Evolutionary conservation across 2,888 invertebrate species (phyloP).

Genomic region (Ennomos erosarius): DNA sequence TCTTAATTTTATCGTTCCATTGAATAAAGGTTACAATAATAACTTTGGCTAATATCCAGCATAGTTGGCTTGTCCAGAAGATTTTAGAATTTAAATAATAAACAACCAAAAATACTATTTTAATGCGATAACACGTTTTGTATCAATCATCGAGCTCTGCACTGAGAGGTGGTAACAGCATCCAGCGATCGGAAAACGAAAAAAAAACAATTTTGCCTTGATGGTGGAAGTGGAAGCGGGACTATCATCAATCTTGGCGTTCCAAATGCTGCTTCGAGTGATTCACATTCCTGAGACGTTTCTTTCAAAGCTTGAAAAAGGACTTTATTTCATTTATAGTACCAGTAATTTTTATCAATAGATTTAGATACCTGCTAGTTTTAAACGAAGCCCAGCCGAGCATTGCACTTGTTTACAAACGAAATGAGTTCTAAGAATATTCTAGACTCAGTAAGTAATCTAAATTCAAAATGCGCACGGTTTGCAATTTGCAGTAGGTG

Average conservation of each 20-base stretch:
- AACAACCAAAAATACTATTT: not conserved
- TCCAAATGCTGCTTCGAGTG: slow-evolving; percentile 12
- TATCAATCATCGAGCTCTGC: slow-evolving; percentile 6
- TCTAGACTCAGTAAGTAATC: not conserved
- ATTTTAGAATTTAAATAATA: slow-evolving; percentile 17
- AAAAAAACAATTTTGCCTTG: slow-evolving; percentile 11
- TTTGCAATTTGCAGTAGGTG: no score
- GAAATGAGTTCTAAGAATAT: not conserved
- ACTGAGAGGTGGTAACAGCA: slow-evolving; percentile 5
- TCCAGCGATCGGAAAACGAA: slow-evolving; percentile 3
- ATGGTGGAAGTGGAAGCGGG: slow-evolving; percentile 4
- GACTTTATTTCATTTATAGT: not conserved
- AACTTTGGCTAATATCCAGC: slow-evolving; percentile 22
- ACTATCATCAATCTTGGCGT: slow-evolving; percentile 17
- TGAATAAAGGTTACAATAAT: slow-evolving; percentile 9
- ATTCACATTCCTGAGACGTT: slow-evolving; percentile 12
- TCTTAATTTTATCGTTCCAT: not conserved
- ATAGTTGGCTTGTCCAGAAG: slow-evolving; percentile 23
- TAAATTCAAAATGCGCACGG: no score
- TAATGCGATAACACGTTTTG: slow-evolving; percentile 1
- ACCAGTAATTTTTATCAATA: slow-evolving; percentile 5
- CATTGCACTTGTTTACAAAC: not conserved
- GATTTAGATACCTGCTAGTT: not conserved
- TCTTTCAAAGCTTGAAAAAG: not conserved
- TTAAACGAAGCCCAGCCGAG: not conserved